phyloP scores from a whole-genome alignment of 1,140 invertebrate species.

The Adoxophyes honmai region DNA sequence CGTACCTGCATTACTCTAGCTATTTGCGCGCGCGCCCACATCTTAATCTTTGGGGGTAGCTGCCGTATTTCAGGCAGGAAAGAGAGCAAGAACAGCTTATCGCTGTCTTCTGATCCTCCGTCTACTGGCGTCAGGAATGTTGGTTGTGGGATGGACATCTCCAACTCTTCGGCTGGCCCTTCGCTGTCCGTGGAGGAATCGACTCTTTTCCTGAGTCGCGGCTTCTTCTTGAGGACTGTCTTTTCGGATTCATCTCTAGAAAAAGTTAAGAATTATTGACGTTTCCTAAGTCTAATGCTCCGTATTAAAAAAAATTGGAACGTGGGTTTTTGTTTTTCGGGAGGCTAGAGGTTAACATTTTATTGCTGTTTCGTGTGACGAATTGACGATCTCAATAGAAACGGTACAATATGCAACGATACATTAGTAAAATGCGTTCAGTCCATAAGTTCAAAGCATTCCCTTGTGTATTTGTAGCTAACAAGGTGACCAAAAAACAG shows the following conservation, averaged over 20 bases:
- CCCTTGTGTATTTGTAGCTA: too few relatives aligned
- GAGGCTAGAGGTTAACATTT: too few relatives aligned
- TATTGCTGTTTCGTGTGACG: too few relatives aligned
- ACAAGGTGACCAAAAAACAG: too few relatives aligned
- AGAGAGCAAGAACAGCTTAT: constrained; percentile 57
- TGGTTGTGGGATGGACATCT: constrained; percentile 39
- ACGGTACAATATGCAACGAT: too few relatives aligned
- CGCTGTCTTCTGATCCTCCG: constrained; percentile 42
- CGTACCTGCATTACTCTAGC: constrained; percentile 50
- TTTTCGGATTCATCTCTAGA: constrained; percentile 1
- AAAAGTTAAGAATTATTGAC: not conserved
- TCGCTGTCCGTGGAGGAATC: constrained; percentile 31
- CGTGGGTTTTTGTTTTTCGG: too few relatives aligned
- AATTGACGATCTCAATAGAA: too few relatives aligned
- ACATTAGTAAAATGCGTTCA: too few relatives aligned
- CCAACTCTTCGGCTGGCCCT: constrained; percentile 38
- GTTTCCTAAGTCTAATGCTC: too few relatives aligned
- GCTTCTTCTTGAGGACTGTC: constrained; percentile 26
- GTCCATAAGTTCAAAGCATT: too few relatives aligned
- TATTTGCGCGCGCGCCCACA: constrained; percentile 65
- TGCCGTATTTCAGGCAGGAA: constrained; percentile 63
- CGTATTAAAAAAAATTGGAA: too few relatives aligned
- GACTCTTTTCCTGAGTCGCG: constrained; percentile 28
- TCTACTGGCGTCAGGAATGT: constrained; percentile 14
- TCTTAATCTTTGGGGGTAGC: constrained; percentile 58